Conservation (phyloP, 2,113 vertebrate genomes). For the Phrynocephalus versicolor region DNA sequence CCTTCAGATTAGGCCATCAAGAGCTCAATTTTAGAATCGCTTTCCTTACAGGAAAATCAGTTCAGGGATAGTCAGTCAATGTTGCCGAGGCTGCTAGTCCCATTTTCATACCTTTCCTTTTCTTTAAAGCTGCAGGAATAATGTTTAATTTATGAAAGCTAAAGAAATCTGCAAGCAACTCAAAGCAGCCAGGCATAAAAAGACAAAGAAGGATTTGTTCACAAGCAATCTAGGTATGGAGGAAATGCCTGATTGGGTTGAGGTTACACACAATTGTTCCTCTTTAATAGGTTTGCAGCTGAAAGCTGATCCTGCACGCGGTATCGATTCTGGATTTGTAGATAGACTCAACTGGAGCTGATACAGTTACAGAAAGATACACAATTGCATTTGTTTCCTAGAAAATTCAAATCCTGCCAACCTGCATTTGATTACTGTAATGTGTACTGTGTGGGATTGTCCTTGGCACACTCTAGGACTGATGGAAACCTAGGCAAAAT, state of each 20-base stretch:
- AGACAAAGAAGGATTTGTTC: neutral
- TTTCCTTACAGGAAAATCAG: neutral
- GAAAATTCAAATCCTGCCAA: no score
- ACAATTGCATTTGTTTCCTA: no score
- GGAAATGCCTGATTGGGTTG: neutral
- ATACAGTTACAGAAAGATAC: no score
- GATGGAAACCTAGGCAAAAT: no score
- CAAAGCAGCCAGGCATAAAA: neutral
- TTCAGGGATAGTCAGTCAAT: neutral
- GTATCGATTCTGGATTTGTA: neutral
- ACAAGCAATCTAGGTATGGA: neutral
- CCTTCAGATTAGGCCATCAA: neutral
- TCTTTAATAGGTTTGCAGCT: neutral
- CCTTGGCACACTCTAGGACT: no score
- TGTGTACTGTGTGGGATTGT: no score
- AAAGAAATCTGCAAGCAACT: neutral
- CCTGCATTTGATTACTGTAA: no score
- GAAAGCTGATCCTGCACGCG: neutral
- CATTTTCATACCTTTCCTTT: neutral
- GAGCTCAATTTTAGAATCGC: neutral
- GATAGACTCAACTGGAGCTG: no score
- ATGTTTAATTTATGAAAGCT: slow-evolving; percentile 5
- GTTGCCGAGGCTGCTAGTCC: neutral
- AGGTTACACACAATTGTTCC: neutral
- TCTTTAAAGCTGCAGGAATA: neutral